phyloP scores from a whole-genome alignment of 2,113 vertebrate species.

The Hymenochirus boettgeri region DNA sequence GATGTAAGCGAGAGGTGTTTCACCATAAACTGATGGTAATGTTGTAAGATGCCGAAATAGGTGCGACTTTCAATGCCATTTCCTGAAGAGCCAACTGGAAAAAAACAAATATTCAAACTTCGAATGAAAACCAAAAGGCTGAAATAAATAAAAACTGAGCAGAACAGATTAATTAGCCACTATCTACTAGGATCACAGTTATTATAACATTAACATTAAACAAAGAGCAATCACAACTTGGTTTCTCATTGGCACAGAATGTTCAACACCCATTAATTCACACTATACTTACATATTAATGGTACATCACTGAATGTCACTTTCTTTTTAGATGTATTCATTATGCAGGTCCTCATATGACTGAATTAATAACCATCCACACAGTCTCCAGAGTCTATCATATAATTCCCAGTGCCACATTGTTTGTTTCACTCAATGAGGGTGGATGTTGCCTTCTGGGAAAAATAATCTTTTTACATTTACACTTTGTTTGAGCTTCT shows the following conservation, averaged over 20 bases:
- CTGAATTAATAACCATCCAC: background rate
- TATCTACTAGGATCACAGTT: too few relatives aligned
- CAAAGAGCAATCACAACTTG: too few relatives aligned
- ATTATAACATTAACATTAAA: too few relatives aligned
- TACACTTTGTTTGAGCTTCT: slow-evolving; percentile 13
- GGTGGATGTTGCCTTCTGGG: background rate
- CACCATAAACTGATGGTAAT: slow-evolving; percentile 23
- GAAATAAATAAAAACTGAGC: too few relatives aligned
- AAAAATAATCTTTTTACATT: background rate
- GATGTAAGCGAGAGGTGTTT: slow-evolving; percentile 29
- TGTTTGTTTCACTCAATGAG: background rate
- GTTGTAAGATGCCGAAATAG: slow-evolving; percentile 28
- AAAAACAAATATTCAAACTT: too few relatives aligned
- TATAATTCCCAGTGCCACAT: background rate
- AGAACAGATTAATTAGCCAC: too few relatives aligned
- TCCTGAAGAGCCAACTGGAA: slow-evolving; percentile 12
- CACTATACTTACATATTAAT: slow-evolving; percentile 23
- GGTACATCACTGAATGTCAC: slow-evolving; percentile 35
- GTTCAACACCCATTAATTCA: background rate
- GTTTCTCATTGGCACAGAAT: too few relatives aligned
- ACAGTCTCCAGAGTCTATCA: background rate
- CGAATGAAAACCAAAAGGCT: too few relatives aligned
- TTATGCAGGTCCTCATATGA: background rate
- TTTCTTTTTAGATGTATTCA: slow-evolving; percentile 25
- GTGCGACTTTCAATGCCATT: background rate